Base-by-base conservation (phyloP, 2,113 vertebrate genomes). In the Bos taurus region DNA sequence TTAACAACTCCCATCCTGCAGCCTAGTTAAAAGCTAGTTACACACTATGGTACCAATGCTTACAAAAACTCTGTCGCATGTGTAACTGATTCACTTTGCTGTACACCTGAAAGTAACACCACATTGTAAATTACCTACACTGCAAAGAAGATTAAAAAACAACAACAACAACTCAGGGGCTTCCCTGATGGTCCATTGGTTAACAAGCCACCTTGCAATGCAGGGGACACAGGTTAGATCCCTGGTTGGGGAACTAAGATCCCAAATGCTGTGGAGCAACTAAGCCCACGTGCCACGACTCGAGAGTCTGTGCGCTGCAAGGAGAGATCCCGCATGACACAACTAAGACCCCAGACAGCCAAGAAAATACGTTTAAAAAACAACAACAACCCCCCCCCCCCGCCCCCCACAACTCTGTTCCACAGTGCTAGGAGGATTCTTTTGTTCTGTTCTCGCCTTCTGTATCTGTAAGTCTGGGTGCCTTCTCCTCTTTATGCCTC, bases 21-120 rank as follows among this genome's bases (percentile, higher is more conserved):
- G 88, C 40, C 95, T 62, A 13, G 74, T 96, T 96, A 83, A 93
- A 91, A 88, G 36, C 64, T 81, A 57, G 84, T 97, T 48, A 64
- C 26, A 46, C 17, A 33, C 21, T 59, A 4, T 43, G 48, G 57
- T 50, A n/a, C 43, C 93, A 56, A 74, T 14, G 59, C 50, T 36
- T 91, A 59, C 50, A 59, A 80, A 91, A 81, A 81, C 28, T 80
- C 77, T 81, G 78, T 33, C 7, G 48, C 48, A n/a, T 21, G 17
- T 21, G 21, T 33, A 81, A 52, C 30, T 81, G 78, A 81, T 81
- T 52, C 10, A n/a, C 28, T n/a, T 19, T 52, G 78, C 48, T 81
- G 17, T n/a, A 81, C 10, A 52, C 78, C 78, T 52, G 48, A 81
- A 33, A 81, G 16, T 7, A 81, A 21, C 1, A 19, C 78, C 5